Evolutionary conservation across 2,113 vertebrate genomes (phyloP).

Genomic region (Xenopus borealis): DNA sequence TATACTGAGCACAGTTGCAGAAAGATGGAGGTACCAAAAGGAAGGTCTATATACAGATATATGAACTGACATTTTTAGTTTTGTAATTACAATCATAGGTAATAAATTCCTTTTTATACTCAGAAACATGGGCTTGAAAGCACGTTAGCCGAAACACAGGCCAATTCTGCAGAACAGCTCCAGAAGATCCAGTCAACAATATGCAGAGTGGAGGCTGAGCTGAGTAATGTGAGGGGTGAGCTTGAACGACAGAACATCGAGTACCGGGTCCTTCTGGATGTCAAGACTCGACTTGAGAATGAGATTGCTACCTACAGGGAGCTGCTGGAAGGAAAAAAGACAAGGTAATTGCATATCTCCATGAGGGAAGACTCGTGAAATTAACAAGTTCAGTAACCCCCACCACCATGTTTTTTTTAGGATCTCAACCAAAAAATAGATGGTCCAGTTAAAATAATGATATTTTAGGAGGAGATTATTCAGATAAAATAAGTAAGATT

Average conservation of each 20-base stretch:
- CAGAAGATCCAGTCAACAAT: slow-evolving; percentile 76
- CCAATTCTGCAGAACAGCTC: slow-evolving; percentile 75
- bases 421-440: no score
- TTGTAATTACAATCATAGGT: no score
- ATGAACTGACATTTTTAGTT: no score
- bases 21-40: no score
- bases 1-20: no score
- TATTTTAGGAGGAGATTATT: no score
- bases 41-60: no score
- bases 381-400: no score
- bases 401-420: no score
- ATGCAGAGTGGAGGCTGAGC: slow-evolving; percentile 75
- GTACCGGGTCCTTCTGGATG: slow-evolving; percentile 84
- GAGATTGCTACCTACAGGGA: slow-evolving; percentile 90
- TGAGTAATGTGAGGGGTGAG: slow-evolving; percentile 73
- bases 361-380: no score
- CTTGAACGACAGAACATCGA: slow-evolving; percentile 80
- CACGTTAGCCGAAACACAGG: slow-evolving; percentile 76
- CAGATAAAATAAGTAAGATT: no score
- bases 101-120: slow-evolving; percentile 6
- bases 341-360: slow-evolving; percentile 59
- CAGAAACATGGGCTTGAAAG: slow-evolving; percentile 88
- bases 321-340: slow-evolving; percentile 82
- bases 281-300: slow-evolving; percentile 91
- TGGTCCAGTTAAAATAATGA: no score